These are phyloP conservation scores for Paelopatides confundens DNA, from an alignment of 53 echinoderm and acorn worm species.

Conservation along the genomic window DNA sequence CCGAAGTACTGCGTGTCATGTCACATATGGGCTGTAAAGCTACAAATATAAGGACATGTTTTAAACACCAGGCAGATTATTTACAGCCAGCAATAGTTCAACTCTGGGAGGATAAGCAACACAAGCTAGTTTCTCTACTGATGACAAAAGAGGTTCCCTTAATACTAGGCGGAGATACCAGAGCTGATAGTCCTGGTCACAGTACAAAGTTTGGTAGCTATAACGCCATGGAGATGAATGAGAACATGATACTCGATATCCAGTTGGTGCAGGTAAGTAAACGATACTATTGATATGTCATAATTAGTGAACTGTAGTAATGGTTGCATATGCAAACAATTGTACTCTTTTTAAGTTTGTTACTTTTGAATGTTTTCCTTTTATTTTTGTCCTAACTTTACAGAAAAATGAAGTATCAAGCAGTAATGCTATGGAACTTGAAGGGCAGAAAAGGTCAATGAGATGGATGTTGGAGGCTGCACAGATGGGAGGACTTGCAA, in stretches of 20 bases:
- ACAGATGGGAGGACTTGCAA: conserved; percentile 6
- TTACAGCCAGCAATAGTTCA: conserved; percentile 35
- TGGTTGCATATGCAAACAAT: neutral
- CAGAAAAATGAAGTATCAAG: conserved; percentile 64
- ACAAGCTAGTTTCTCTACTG: neutral
- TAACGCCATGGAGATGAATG: conserved; percentile 23
- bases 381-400: too few relatives aligned
- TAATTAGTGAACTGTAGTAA: too few relatives aligned
- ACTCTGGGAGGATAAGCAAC: conserved; percentile 18
- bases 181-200: conserved; percentile 69
- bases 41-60: neutral
- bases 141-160: neutral
- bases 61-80: conserved; percentile 26
- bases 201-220: conserved; percentile 56
- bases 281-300: too few relatives aligned
- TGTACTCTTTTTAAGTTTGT: neutral
- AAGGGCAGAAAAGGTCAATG: conserved; percentile 48
- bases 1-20: conserved; percentile 22
- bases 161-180: conserved; percentile 53
- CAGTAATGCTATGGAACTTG: too few relatives aligned
- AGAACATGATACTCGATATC: conserved; percentile 58
- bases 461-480: conserved; percentile 30
- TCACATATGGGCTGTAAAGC: neutral
- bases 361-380: too few relatives aligned
- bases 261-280: conserved; percentile 65